Conservation (phyloP, 2,113 vertebrate genomes). For the Anser cygnoides region DNA sequence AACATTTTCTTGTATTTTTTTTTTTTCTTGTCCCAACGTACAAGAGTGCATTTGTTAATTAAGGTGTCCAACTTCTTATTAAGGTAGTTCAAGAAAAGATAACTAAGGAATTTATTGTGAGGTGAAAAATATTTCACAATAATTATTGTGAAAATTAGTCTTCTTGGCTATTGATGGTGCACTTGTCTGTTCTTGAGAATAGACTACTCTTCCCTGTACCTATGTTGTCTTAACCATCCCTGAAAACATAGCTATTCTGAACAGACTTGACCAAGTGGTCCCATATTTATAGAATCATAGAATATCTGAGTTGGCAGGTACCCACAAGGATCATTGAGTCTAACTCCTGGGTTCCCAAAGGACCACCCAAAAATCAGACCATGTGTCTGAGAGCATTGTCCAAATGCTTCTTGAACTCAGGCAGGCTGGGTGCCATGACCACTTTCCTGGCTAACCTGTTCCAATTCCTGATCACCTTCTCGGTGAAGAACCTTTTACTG, state of each 20-base stretch:
- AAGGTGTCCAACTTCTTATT: neutral
- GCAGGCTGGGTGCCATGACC: too few relatives aligned
- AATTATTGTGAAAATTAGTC: neutral
- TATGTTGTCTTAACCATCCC: neutral
- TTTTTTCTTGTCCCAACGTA: neutral
- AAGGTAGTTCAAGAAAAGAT: neutral
- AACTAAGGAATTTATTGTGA: neutral
- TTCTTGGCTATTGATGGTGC: neutral
- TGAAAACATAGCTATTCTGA: neutral
- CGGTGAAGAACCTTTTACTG: too few relatives aligned
- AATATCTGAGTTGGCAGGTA: too few relatives aligned
- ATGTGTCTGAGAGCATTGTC: too few relatives aligned
- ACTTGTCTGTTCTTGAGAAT: neutral
- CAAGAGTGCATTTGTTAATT: neutral
- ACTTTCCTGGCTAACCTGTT: too few relatives aligned
- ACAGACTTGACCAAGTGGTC: neutral
- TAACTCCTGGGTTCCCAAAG: too few relatives aligned
- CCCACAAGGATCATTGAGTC: too few relatives aligned
- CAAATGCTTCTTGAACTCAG: too few relatives aligned
- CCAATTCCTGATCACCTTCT: too few relatives aligned
- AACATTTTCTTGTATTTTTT: neutral
- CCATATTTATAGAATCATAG: neutral
- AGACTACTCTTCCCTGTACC: neutral
- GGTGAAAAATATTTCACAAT: too few relatives aligned
- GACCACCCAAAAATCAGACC: too few relatives aligned